Percentiles rank a stretch among this genome's conserved stretches.
These are phyloP conservation scores for Nematolebias whitei DNA, from an alignment of 2,113 vertebrate genomes.

Conservation along the genomic window DNA sequence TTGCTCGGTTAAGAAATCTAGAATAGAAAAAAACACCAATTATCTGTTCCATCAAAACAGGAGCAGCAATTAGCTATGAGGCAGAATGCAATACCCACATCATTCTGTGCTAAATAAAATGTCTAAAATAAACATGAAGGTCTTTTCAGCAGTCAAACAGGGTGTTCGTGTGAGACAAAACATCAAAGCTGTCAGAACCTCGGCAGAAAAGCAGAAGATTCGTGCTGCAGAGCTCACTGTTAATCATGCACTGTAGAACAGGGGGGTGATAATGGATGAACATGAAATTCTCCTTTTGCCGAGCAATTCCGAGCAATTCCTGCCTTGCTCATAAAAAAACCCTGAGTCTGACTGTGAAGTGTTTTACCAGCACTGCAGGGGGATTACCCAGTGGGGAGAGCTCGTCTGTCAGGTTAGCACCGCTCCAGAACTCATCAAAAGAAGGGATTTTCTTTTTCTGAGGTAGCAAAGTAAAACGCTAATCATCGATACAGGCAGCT, in stretches of 20 bases:
- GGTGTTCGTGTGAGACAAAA: conserved; percentile 9
- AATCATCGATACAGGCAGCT: conserved; percentile 65
- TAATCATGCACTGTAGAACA: conserved; percentile 10
- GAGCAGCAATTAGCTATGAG: not conserved
- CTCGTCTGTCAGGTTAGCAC: conserved; percentile 33
- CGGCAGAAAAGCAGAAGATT: not conserved
- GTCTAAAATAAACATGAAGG: not conserved
- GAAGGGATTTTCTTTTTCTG: conserved; percentile 46
- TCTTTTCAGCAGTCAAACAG: conserved; percentile 2
- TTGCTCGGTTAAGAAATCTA: not conserved
- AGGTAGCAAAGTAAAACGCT: conserved; percentile 51
- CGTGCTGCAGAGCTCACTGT: not conserved
- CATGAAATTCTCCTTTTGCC: conserved; percentile 26
- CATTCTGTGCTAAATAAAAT: not conserved
- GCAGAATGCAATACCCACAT: conserved; percentile 4
- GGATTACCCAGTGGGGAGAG: conserved; percentile 15
- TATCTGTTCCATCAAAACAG: not conserved
- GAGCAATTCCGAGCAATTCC: conserved; percentile 10
- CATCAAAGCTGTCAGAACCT: not conserved
- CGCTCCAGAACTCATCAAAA: conserved; percentile 47
- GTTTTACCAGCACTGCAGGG: conserved; percentile 30
- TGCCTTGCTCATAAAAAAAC: conserved; percentile 20
- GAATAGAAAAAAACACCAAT: not conserved
- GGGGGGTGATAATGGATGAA: conserved; percentile 10
- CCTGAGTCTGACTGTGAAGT: conserved; percentile 20